Base-by-base conservation (phyloP, 2,888 invertebrate species). In the Apeira syringaria region DNA sequence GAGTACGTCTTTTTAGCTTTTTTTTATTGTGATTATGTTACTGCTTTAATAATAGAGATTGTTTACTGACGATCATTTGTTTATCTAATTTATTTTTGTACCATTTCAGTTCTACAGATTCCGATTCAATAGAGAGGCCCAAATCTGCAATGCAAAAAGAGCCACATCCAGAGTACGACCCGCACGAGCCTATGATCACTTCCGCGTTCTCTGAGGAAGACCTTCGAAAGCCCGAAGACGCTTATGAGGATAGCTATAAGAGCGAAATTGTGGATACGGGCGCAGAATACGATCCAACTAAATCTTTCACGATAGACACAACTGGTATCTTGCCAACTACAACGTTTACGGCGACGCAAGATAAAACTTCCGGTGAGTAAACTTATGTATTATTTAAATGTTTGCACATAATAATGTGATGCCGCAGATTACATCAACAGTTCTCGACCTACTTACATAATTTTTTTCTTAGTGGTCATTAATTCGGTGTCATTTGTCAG, bases 121-220 rank as follows among this genome's bases (percentile, higher is more conserved):
- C 87, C 1, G 89, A 89, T 58, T 82, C 85, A 27, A 50, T 86
- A 42, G 89, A 89, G 51, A 73, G 89, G 50, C 89, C 89, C 1
- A 89, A 89, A 56, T 89, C 89, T 0, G 89, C 88, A 0, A 84
- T 80, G 77, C 61, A 79, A 52, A 89, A 88, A 48, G 89, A 89
- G 47, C 61, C 68, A 5, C 89, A 89, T 41, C 89, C 89, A 0
- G 89, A 86, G 50, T 89, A 89, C 47, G 89, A 89, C 53, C 89
- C 89, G 0, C 89, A 89, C 53, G 89, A 88, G 57, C 87, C 88
- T 6, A 89, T 89, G 89, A 87, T 89, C 50, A 89, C 89, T 1
- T 89, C 89, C 0, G 89, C 89, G 2, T 80, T 87, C 50, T 88
- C 88, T 1, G 89, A 89, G 49, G 89, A 89, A 47, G 89, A 88